Conservation (phyloP, 2,888 invertebrate genomes). For the Trissolcus japonicus region DNA sequence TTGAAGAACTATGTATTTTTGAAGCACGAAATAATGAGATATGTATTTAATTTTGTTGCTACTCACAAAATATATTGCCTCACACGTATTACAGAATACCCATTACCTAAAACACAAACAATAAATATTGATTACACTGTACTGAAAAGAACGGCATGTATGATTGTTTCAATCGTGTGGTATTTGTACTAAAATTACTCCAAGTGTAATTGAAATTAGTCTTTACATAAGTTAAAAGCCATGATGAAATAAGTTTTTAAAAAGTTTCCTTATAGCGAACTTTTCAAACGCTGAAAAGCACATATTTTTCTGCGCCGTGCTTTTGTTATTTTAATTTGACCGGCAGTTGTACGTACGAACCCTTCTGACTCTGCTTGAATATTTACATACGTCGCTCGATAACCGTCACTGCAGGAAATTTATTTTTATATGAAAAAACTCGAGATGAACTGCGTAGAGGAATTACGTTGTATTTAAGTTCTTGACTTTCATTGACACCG, state of each 20-base stretch:
- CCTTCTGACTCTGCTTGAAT: conserved; percentile 12
- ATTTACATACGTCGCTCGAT: conserved; percentile 28
- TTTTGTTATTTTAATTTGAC: conserved; percentile 33
- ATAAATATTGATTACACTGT: neutral
- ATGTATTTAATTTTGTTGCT: neutral
- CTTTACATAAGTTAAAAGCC: neutral
- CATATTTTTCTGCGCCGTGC: conserved; percentile 13
- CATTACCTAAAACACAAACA: conserved; percentile 19
- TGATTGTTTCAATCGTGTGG: neutral
- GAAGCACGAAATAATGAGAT: neutral
- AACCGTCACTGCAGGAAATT: conserved; percentile 15
- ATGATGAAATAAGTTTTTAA: neutral
- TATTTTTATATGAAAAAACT: conserved; percentile 25
- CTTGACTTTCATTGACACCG: neutral
- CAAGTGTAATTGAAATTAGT: conserved; percentile 13
- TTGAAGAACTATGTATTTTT: neutral
- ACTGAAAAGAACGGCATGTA: neutral
- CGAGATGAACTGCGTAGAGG: neutral
- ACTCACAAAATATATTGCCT: conserved; percentile 1
- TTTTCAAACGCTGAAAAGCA: conserved; percentile 14
- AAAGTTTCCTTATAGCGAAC: neutral
- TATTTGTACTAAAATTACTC: neutral
- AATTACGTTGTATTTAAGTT: conserved; percentile 9
- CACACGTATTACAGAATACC: conserved; percentile 3
- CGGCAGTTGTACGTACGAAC: conserved; percentile 3